Conservation (phyloP, 2,113 vertebrate species). For the Catharus bicknelli region DNA sequence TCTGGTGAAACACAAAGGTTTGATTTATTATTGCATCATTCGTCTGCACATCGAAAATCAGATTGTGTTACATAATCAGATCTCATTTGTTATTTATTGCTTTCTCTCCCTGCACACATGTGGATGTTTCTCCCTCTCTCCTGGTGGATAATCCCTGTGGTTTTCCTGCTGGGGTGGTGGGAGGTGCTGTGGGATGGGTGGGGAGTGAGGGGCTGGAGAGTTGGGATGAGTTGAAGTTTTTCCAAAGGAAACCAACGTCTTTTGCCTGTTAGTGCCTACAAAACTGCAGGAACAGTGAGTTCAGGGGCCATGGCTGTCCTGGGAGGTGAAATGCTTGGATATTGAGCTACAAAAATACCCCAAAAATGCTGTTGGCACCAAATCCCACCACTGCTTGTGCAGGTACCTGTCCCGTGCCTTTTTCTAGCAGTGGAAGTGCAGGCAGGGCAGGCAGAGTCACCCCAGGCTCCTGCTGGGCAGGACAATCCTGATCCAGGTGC, state of each 20-base stretch:
- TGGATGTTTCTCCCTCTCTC: not conserved
- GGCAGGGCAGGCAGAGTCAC: not conserved
- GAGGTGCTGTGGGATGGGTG: not conserved
- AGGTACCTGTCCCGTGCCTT: accelerated
- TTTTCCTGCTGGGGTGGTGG: not conserved
- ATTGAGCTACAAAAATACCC: not conserved
- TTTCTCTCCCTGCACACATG: not conserved
- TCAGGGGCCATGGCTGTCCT: not conserved
- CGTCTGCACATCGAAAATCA: not conserved
- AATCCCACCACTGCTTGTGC: accelerated
- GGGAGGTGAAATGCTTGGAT: not conserved
- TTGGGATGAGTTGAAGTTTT: accelerated
- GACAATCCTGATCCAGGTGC: not conserved
- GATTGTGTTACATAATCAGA: not conserved
- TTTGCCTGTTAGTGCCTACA: not conserved
- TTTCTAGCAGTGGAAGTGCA: not conserved
- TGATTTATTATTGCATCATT: not conserved
- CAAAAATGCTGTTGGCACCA: not conserved
- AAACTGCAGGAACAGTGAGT: not conserved
- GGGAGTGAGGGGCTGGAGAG: accelerated
- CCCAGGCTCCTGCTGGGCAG: not conserved
- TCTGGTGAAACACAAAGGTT: not conserved
- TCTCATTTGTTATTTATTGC: constrained; percentile 24
- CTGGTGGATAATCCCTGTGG: not conserved
- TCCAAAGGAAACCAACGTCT: not conserved